Evolutionary conservation across 2,888 invertebrate genomes (phyloP).

Genomic region (Lithophane socia): DNA sequence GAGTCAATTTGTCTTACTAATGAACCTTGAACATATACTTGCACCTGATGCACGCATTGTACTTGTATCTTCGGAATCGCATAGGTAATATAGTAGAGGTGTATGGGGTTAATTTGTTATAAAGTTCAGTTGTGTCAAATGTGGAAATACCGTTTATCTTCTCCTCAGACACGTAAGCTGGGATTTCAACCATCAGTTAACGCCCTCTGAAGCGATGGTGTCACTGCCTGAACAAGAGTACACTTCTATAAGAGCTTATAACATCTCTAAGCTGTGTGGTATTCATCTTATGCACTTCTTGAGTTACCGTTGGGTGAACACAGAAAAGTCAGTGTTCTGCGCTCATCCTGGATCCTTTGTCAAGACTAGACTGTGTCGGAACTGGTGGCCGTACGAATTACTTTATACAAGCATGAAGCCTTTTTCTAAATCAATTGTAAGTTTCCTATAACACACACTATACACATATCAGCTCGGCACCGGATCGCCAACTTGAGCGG

Average conservation of each 20-base stretch:
- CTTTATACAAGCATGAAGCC: conserved; percentile 95
- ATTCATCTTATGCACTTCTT: conserved; percentile 92
- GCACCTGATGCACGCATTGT: conserved; percentile 94
- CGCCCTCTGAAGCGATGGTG: conserved; percentile 90
- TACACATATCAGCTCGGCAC: no score
- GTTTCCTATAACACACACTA: conserved; percentile 65
- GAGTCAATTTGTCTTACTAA: conserved; percentile 94
- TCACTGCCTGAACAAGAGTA: conserved; percentile 93
- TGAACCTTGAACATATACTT: conserved; percentile 93
- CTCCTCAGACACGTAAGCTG: conserved; percentile 80
- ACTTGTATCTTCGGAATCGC: conserved; percentile 96
- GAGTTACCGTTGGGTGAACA: conserved; percentile 92
- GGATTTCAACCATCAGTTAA: conserved; percentile 74
- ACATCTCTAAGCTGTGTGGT: conserved; percentile 96
- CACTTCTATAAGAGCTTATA: conserved; percentile 96
- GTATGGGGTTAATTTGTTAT: neutral
- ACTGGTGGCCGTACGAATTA: conserved; percentile 96
- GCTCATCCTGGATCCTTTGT: conserved; percentile 98
- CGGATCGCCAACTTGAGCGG: no score
- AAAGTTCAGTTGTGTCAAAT: neutral
- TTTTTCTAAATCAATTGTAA: conserved; percentile 97
- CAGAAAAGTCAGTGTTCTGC: conserved; percentile 94
- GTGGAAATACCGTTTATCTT: conserved; percentile 6
- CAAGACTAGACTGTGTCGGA: conserved; percentile 93
- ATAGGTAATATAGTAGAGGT: conserved; percentile 91